Evolutionary conservation across 2,113 vertebrate genomes (phyloP).

Genomic region (Phyllostomus hastatus): DNA sequence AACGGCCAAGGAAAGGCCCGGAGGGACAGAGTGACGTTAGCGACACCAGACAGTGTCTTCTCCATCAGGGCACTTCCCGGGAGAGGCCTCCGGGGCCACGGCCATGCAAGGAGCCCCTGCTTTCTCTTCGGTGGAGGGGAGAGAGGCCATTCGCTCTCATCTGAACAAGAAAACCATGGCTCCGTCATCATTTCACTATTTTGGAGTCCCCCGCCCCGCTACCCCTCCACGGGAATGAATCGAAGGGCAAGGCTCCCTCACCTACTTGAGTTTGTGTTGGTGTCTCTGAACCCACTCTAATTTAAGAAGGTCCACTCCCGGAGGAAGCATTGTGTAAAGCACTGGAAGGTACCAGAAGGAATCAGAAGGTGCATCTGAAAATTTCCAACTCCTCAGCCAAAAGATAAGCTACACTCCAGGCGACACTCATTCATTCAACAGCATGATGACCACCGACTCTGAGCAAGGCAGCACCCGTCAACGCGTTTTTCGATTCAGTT

Average conservation of each 20-base stretch:
- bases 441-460: background rate
- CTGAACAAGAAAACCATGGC: background rate
- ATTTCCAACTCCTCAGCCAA: background rate
- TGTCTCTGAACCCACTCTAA: background rate
- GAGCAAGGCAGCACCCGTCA: background rate
- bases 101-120: background rate
- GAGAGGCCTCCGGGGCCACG: background rate
- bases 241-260: background rate
- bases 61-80: background rate
- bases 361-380: background rate
- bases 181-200: background rate
- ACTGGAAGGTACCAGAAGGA: background rate
- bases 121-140: background rate
- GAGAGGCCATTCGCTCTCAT: background rate
- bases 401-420: background rate
- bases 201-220: background rate
- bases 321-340: background rate
- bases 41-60: background rate
- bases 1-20: no score
- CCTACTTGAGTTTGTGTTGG: background rate
- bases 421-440: background rate
- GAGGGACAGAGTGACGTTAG: no score
- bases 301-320: background rate
- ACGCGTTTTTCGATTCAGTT: background rate
- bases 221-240: background rate